These are phyloP conservation scores for Phaethon lepturus DNA, from an alignment of 2,113 vertebrate genomes.

Conservation along the genomic window DNA sequence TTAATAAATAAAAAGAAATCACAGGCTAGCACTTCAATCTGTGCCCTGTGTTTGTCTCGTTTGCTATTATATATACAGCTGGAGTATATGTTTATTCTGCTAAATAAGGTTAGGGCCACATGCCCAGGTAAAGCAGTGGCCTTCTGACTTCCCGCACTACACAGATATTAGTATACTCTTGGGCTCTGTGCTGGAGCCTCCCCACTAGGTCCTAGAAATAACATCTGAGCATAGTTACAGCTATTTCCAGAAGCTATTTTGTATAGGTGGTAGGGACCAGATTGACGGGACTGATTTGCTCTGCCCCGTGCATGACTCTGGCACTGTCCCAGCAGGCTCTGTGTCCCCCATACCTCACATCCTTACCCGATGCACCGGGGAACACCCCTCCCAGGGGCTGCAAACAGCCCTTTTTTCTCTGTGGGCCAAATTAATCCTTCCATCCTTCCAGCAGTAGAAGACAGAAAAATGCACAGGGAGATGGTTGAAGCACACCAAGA, in stretches of 20 bases:
- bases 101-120: not conserved
- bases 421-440: not conserved
- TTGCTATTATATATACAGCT: not conserved
- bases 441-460: not conserved
- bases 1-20: not conserved
- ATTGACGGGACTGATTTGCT: not conserved
- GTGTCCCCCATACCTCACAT: too few relatives aligned
- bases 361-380: fast-evolving
- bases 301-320: fast-evolving
- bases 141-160: not conserved
- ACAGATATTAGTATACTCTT: not conserved
- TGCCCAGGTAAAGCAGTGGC: not conserved
- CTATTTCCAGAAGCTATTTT: not conserved
- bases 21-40: not conserved
- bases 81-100: not conserved
- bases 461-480: not conserved
- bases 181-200: not conserved
- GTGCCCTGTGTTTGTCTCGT: not conserved
- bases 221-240: not conserved
- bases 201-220: fast-evolving
- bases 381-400: not conserved
- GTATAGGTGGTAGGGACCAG: not conserved
- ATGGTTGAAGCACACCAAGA: not conserved
- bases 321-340: not conserved
- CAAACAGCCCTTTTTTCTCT: not conserved